phyloP scores from a whole-genome alignment of 2,888 invertebrate species.

The Euproctis similis region DNA sequence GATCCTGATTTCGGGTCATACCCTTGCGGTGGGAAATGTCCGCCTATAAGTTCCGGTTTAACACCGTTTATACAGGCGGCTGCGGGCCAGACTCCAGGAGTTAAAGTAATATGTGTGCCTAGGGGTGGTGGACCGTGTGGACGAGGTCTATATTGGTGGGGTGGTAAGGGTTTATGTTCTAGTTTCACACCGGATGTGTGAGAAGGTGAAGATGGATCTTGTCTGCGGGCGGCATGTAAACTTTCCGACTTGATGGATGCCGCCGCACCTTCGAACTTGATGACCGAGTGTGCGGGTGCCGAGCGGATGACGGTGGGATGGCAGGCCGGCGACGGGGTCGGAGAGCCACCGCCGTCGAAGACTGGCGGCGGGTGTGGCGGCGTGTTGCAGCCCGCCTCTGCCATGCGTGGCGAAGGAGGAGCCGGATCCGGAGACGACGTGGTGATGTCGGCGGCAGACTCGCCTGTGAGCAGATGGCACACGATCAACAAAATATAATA shows the following conservation, averaged over 20 bases:
- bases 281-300: constrained; percentile 75
- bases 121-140: constrained; percentile 62
- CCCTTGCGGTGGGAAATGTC: constrained; percentile 68
- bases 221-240: constrained; percentile 42
- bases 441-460: constrained; percentile 94
- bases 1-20: constrained; percentile 54
- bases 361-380: constrained; percentile 76
- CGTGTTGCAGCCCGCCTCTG: constrained; percentile 79
- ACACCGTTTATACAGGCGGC: constrained; percentile 84
- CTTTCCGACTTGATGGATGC: constrained; percentile 49
- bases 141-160: constrained; percentile 56
- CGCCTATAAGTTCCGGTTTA: constrained; percentile 87
- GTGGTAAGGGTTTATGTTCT: constrained; percentile 48
- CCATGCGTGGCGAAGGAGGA: constrained; percentile 89
- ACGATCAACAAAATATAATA: constrained; percentile 55
- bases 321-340: constrained; percentile 58
- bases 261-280: constrained; percentile 74
- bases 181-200: constrained; percentile 67
- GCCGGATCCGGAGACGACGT: constrained; percentile 93
- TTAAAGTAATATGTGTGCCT: constrained; percentile 48
- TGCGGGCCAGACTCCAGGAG: constrained; percentile 73
- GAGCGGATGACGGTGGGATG: constrained; percentile 75
- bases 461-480: constrained; percentile 77
- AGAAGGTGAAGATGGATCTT: constrained; percentile 41
- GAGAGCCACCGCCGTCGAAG: constrained; percentile 68